phyloP scores from a whole-genome alignment of 2,888 invertebrate species.

The Trachelus stipa region DNA sequence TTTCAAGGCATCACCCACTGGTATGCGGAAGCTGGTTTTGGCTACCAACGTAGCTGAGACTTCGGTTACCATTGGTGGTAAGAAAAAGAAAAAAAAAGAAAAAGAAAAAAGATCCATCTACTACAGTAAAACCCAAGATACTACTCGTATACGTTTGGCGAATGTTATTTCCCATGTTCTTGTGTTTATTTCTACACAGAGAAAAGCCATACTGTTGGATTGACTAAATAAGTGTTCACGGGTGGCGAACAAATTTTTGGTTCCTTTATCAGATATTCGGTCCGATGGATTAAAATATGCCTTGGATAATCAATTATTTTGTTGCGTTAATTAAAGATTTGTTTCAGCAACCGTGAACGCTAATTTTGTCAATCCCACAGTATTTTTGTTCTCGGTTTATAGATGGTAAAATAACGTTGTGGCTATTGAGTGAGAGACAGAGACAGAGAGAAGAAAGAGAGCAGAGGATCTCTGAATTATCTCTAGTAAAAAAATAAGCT shows the following conservation, averaged over 20 bases:
- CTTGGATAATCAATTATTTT: too few relatives aligned
- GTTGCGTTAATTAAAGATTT: too few relatives aligned
- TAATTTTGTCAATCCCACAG: too few relatives aligned
- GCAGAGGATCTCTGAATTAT: background rate
- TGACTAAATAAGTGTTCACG: too few relatives aligned
- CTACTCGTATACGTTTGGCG: background rate
- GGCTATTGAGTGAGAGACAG: background rate
- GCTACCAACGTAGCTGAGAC: slow-evolving; percentile 99
- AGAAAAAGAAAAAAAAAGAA: background rate
- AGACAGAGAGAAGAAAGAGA: background rate
- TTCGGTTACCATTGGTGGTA: slow-evolving; percentile 91
- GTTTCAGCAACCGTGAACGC: too few relatives aligned
- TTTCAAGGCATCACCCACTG: slow-evolving; percentile 79
- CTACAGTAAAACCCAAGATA: background rate
- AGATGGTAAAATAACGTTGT: background rate
- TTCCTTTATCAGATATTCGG: too few relatives aligned
- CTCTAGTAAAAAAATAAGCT: background rate
- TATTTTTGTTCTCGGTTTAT: background rate
- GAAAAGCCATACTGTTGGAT: too few relatives aligned
- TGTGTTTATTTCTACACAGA: background rate
- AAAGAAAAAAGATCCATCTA: background rate
- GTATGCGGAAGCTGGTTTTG: slow-evolving; percentile 89
- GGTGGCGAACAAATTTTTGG: too few relatives aligned
- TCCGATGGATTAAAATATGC: too few relatives aligned
- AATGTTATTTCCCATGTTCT: background rate